Conservation (phyloP, 2,888 invertebrate species). For the Polietes domitor region DNA sequence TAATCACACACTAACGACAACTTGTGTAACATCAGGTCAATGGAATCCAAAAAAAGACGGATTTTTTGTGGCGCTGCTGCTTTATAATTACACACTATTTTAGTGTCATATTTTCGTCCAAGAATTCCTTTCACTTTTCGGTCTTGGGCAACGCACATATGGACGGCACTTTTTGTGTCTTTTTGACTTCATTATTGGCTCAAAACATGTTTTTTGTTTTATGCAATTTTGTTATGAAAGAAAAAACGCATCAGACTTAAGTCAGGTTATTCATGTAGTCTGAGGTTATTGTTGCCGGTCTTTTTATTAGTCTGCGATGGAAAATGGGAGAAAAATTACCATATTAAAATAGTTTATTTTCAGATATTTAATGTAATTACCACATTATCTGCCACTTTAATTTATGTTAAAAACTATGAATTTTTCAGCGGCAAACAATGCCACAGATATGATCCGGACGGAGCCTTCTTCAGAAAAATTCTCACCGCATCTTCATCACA, state of each 20-base stretch:
- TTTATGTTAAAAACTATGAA: slow-evolving; percentile 34
- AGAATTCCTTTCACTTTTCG: slow-evolving; percentile 65
- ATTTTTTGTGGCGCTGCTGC: slow-evolving; percentile 4
- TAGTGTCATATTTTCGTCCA: slow-evolving; percentile 36
- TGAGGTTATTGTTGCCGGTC: background rate
- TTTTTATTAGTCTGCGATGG: background rate
- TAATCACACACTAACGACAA: background rate
- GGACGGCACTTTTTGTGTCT: background rate
- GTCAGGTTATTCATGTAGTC: background rate
- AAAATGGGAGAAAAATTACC: slow-evolving; percentile 19
- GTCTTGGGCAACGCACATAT: background rate
- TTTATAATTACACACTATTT: slow-evolving; percentile 48
- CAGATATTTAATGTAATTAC: slow-evolving; percentile 17
- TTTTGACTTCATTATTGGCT: background rate
- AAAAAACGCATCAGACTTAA: background rate
- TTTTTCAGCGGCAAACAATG: slow-evolving; percentile 8
- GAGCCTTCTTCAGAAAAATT: background rate
- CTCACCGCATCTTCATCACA: slow-evolving; percentile 16
- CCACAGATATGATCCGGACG: background rate
- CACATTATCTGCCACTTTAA: slow-evolving; percentile 27
- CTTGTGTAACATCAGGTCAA: slow-evolving; percentile 19
- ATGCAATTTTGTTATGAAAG: background rate
- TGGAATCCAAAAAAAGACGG: slow-evolving; percentile 4
- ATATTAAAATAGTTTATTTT: slow-evolving; percentile 28
- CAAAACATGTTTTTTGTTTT: background rate